Conservation (phyloP, 53 echinoderm and acorn worm species). For the Echinarachnius parma region DNA sequence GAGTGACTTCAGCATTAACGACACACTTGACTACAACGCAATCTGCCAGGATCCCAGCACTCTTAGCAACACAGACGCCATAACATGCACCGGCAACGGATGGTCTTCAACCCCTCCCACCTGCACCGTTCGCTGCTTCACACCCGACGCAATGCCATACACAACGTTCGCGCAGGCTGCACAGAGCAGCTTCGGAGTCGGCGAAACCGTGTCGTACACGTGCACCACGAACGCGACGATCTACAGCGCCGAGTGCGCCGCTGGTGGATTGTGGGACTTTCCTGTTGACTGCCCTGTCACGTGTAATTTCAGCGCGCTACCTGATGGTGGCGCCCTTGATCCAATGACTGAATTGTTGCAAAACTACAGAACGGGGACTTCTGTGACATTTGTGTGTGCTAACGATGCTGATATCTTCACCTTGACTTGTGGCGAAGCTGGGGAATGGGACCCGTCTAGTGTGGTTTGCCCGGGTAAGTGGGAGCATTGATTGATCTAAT, state of each 20-base stretch:
- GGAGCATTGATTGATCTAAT: too few relatives aligned
- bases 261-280: constrained; percentile 14
- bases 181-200: neutral
- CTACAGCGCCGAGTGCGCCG: neutral
- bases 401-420: neutral
- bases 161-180: neutral
- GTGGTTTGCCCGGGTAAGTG: constrained; percentile 15
- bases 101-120: constrained; percentile 1
- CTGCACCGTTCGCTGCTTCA: constrained; percentile 20
- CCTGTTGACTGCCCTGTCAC: constrained; percentile 1
- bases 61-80: neutral
- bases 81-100: neutral
- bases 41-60: constrained; percentile 15
- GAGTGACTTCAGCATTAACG: neutral
- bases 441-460: constrained; percentile 11
- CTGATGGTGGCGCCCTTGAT: constrained; percentile 6
- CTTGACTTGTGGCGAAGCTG: neutral
- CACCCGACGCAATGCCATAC: constrained; percentile 12
- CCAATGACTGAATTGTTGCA: neutral
- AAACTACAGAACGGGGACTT: neutral
- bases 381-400: constrained; percentile 15
- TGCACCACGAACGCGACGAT: constrained; percentile 6
- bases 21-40: constrained; percentile 15
- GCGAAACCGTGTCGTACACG: constrained; percentile 12
- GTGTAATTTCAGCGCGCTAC: neutral